Conservation (phyloP, 2,113 vertebrate species). For the Trinectes maculatus region DNA sequence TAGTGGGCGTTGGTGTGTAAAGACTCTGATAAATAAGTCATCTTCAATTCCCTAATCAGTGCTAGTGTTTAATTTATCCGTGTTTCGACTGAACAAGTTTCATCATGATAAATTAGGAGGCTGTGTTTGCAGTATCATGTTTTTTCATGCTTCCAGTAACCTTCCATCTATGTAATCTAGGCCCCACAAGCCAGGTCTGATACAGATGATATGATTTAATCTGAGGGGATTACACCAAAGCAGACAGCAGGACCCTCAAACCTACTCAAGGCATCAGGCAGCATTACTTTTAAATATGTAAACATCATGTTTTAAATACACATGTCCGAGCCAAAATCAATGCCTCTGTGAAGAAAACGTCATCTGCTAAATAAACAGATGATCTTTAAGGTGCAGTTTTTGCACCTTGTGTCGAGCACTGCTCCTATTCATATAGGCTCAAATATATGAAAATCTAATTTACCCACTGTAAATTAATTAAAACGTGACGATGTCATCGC, state of each 20-base stretch:
- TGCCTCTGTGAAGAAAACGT: conserved; percentile 7
- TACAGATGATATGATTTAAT: conserved; percentile 79
- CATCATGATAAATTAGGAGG: conserved; percentile 25
- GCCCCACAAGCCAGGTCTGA: conserved; percentile 58
- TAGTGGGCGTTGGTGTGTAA: neutral
- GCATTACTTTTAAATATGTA: conserved; percentile 75
- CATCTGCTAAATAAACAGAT: neutral
- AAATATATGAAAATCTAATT: too few relatives aligned
- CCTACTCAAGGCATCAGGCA: conserved; percentile 62
- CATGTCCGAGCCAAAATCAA: conserved; percentile 48
- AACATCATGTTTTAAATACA: conserved; percentile 75
- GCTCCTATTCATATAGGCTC: too few relatives aligned
- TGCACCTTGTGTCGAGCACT: neutral
- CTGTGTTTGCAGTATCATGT: conserved; percentile 6
- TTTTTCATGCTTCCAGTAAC: conserved; percentile 32
- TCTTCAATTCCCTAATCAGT: neutral
- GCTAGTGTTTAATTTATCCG: neutral
- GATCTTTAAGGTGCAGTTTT: neutral
- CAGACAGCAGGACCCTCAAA: conserved; percentile 59
- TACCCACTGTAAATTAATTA: too few relatives aligned
- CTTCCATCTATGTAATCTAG: conserved; percentile 64
- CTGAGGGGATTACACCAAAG: conserved; percentile 73
- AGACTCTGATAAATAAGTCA: neutral
- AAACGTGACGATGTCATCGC: too few relatives aligned
- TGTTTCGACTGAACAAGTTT: conserved; percentile 4